These are phyloP conservation scores for Archegozetes longisetosus DNA, from an alignment of 1,140 invertebrate species.

Conservation along the genomic window DNA sequence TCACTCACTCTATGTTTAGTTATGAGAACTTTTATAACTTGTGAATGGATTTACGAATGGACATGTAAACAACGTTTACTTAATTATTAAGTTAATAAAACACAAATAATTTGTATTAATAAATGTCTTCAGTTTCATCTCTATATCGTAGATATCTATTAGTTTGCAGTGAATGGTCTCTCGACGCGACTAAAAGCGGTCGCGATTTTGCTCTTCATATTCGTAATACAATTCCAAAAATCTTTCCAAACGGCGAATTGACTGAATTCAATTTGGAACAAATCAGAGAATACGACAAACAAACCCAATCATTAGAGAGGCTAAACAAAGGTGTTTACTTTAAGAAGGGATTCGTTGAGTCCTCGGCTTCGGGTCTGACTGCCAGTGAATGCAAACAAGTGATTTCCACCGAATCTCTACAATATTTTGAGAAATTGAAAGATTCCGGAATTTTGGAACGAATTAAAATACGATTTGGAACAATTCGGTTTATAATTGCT, in stretches of 20 bases:
- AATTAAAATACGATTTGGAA: neutral
- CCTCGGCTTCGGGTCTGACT: conserved; percentile 48
- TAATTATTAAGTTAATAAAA: no score
- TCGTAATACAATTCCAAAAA: conserved; percentile 44
- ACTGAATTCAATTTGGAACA: conserved; percentile 32
- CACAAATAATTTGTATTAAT: no score
- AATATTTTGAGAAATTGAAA: conserved; percentile 36
- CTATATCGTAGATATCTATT: conserved; percentile 42
- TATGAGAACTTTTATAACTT: no score
- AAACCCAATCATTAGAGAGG: conserved; percentile 48
- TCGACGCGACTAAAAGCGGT: conserved; percentile 49
- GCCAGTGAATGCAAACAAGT: conserved; percentile 49
- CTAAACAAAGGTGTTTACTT: conserved; percentile 49
- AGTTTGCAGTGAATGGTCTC: conserved; percentile 59
- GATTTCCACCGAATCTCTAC: conserved; percentile 49
- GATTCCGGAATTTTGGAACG: neutral
- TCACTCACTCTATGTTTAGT: no score
- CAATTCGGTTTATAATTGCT: neutral
- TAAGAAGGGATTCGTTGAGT: conserved; percentile 27
- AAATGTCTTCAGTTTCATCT: neutral
- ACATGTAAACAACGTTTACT: no score
- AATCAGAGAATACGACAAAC: conserved; percentile 40
- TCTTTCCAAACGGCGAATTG: conserved; percentile 43
- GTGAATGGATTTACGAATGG: no score
- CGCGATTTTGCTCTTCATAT: conserved; percentile 61